Evolutionary conservation across 2,797 vertebrate genomes (phyloP).

Genomic region (Hylomyscus alleni): DNA sequence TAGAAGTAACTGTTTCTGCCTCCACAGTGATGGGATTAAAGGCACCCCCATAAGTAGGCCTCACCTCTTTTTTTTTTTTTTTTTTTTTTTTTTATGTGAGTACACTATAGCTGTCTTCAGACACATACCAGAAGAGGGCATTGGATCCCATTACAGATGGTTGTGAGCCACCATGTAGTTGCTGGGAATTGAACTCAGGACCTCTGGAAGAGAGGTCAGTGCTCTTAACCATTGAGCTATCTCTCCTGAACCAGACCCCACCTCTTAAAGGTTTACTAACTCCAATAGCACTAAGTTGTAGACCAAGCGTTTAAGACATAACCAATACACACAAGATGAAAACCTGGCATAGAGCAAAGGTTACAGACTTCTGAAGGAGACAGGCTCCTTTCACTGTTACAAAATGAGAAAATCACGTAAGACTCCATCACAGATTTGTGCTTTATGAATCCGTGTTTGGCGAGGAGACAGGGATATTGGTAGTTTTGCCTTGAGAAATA

Average conservation of each 20-base stretch:
- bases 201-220: no score
- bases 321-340: not conserved
- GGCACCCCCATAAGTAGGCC: not conserved
- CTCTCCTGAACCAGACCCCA: not conserved
- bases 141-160: no score
- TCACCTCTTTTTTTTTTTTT: no score
- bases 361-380: not conserved
- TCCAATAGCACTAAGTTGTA: not conserved
- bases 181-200: no score
- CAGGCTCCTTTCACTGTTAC: not conserved
- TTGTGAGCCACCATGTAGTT: no score
- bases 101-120: no score
- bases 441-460: not conserved
- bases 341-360: not conserved
- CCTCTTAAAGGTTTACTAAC: not conserved
- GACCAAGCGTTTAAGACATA: not conserved
- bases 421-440: not conserved
- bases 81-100: no score
- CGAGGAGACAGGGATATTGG: not conserved
- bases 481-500: not conserved
- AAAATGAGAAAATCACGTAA: not conserved
- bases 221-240: no score
- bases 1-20: not conserved
- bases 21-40: not conserved
- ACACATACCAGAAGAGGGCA: no score